Base-by-base conservation (phyloP, 2,113 vertebrate genomes). In the Phoenicopterus ruber region DNA sequence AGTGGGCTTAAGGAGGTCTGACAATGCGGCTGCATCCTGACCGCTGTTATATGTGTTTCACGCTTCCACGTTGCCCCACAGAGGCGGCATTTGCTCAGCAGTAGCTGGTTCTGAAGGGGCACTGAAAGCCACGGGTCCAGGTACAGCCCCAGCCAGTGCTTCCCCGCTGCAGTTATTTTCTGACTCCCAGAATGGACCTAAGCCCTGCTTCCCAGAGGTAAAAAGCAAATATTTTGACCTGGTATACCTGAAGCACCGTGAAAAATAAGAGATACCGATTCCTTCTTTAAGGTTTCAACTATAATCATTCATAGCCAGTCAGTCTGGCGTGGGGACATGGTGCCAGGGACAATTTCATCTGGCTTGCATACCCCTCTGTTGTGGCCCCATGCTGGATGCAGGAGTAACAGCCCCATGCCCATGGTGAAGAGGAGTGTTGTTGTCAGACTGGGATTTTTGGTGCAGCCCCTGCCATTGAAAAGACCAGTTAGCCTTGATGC, bases 61-160 rank as follows among this genome's bases (percentile, higher is more conserved):
- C 29, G 20, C 8, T 82, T 84, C 22, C 38, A 29, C 0, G 2
- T 19, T 46, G 32, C 20, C 26, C n/a, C 0, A 1, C 3, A 2
- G 36, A 82, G 34, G 20, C 5, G 12, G n/a, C 13, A 32, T 10
- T 76, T 52, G 8, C 17, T 62, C 5, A 2, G 13, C 32, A 42
- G 36, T 40, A 17, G 40, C 16, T 49, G 24, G 28, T 13, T 74
- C 10, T 3, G 1, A 9, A 52, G 16, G 3, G 18, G 2, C 36
- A 67, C 20, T 2, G 3, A 40, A 4, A 67, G 2, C 40, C 26
- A 25, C 1, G 1, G 22, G 10, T 72, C 16, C 1, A 3, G 18
- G 15, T 38, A 28, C 1, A 2, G 24, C 19, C 6, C 5, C n/a
- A 42, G 32, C 6, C 11, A 49, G 52, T 2, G 1, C 19, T 52